These are phyloP conservation scores for Pseudanteris insignis DNA, from an alignment of 2,888 invertebrate genomes.

Conservation along the genomic window DNA sequence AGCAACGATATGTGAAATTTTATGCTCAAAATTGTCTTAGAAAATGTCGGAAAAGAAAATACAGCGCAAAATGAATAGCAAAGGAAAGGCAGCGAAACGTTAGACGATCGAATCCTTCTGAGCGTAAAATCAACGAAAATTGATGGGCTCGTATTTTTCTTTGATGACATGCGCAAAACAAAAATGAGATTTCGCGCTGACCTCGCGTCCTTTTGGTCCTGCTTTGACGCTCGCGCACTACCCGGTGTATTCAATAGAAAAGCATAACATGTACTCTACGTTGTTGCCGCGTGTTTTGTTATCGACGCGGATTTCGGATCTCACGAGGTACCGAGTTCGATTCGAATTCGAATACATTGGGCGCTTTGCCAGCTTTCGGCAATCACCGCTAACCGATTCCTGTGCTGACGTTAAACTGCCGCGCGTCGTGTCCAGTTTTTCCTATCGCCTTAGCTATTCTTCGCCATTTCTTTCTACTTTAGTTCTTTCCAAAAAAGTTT, in stretches of 20 bases:
- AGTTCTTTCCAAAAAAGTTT: no score
- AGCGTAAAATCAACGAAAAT: constrained; percentile 21
- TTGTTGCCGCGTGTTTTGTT: constrained; percentile 14
- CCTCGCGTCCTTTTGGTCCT: constrained; percentile 9
- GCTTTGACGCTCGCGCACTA: constrained; percentile 18
- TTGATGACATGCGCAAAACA: constrained; percentile 19
- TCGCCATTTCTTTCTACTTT: no score
- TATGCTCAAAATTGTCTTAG: no score
- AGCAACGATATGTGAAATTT: no score
- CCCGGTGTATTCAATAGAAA: constrained; percentile 20
- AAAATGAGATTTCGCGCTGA: constrained; percentile 20
- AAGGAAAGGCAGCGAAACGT: no score
- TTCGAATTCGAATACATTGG: constrained; percentile 29
- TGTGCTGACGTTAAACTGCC: no score
- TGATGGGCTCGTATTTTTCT: constrained; percentile 18
- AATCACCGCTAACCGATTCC: constrained; percentile 41
- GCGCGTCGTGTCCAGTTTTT: background rate
- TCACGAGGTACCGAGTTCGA: constrained; percentile 22
- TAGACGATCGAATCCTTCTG: constrained; percentile 4
- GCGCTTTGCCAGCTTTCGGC: constrained; percentile 35
- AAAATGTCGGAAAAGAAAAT: no score
- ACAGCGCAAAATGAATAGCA: no score
- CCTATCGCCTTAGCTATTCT: background rate
- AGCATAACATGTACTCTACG: constrained; percentile 18
- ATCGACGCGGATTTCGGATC: constrained; percentile 30